Base-by-base conservation (phyloP, 2,797 vertebrate species). In the Trachurus trachurus region DNA sequence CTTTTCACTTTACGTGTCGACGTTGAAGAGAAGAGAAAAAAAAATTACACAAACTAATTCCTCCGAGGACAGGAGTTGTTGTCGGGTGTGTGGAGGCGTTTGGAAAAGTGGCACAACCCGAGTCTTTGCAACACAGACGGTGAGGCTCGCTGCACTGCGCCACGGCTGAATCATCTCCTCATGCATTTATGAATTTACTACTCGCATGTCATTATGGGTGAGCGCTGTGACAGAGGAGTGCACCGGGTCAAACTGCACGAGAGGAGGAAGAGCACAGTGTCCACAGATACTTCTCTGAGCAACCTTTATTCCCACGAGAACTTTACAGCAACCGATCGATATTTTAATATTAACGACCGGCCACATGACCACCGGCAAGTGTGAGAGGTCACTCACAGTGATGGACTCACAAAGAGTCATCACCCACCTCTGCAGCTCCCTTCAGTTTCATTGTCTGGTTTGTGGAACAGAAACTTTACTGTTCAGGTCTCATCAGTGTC, bases 1-100 rank as follows among this genome's bases (percentile, higher is more conserved):
- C 81, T 86, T 90, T 91, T 90, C 82, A 83, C 87, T 90, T 92
- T 74, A 76, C 44, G 59, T 72, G 88, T 89, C 70, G 42, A 91
- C 71, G 87, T 81, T 70, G 62, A 74, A 64, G 68, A 79, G 37
- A 76, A 70, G 56, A 71, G 66, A 40, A n/a, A 59, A 62, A 62
- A 69, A 67, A 29, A 76, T 19, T 1, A 65, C 10, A 68, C 42
- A 83, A 79, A 74, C 74, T 77, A 83, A 87, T 85, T 88, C 88
- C 73, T 65, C 10, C 26, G 77, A 79, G 84, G 81, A 87, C 86
- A 83, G 83, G 84, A 80, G 81, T 74, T 31, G 78, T 50, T 60
- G 54, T 42, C 16, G 42, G 66, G 67, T 2, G 40, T 13, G 63
- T 42, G 75, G 76, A 84, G 80, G 87, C 75, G 57, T 80, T 65